phyloP scores from a whole-genome alignment of 2,888 invertebrate species.

The Lacanobia wlatinum region DNA sequence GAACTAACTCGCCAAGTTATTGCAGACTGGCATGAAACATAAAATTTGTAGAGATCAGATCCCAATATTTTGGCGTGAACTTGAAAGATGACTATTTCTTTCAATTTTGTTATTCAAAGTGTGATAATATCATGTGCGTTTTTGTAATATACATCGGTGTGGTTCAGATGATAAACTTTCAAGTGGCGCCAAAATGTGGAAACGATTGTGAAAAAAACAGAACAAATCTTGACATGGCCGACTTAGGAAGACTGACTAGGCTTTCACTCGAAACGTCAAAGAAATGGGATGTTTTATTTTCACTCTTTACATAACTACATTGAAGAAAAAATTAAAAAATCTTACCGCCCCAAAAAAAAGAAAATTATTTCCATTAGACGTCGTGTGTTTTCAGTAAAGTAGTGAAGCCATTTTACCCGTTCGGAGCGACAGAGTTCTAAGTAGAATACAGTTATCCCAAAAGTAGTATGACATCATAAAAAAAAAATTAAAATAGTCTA shows the following conservation, averaged over 20 bases:
- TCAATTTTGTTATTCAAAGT: constrained; percentile 41
- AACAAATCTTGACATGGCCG: constrained; percentile 60
- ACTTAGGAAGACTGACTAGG: constrained; percentile 63
- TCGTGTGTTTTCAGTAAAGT: constrained; percentile 52
- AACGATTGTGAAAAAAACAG: constrained; percentile 32
- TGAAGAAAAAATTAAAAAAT: constrained; percentile 36
- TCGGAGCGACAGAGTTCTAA: constrained; percentile 75
- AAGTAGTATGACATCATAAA: constrained; percentile 69
- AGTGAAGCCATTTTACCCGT: constrained; percentile 58
- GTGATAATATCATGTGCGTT: constrained; percentile 53
- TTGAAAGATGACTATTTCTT: constrained; percentile 49
- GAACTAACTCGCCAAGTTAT: constrained; percentile 58
- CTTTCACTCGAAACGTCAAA: constrained; percentile 53
- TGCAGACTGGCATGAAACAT: constrained; percentile 62
- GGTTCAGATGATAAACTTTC: constrained; percentile 46
- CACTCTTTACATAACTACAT: constrained; percentile 10
- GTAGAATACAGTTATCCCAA: constrained; percentile 70
- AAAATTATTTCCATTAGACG: constrained; percentile 40
- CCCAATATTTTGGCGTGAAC: constrained; percentile 55
- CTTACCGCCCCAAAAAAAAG: constrained; percentile 43
- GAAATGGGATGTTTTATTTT: constrained; percentile 36
- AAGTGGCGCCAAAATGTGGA: constrained; percentile 54
- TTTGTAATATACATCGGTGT: constrained; percentile 47
- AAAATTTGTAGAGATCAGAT: constrained; percentile 70
- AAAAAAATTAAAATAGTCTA: constrained; percentile 72